Base-by-base conservation (phyloP, 2,888 invertebrate species). In the Odontomyia ornata region DNA sequence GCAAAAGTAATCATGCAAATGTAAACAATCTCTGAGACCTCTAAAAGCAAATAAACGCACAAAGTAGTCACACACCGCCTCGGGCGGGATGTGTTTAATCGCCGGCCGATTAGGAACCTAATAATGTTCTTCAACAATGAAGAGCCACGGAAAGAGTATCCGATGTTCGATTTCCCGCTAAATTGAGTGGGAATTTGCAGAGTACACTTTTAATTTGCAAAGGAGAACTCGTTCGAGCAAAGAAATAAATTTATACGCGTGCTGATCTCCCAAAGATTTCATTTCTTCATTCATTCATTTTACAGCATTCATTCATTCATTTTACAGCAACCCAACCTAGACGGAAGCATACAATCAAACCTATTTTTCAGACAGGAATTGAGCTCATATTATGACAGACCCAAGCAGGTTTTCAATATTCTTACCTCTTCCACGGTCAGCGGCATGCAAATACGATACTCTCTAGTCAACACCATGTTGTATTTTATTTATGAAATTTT, bases 401-500 rank as follows among this genome's bases (percentile, higher is more conserved):
- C 1, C 57, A 60, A 28, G 23, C 2, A 46, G 27, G n/a, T 11
- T 9, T 18, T 52, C 13, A 4, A 4, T 4, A 15, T 18, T 13
- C 7, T 76, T 89, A 96, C 96, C 93, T 97, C 97, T 85, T 96
- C 95, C 1, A 95, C 95, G 1, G 94, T 93, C 83, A 97, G 90
- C 13, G 97, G 96, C 96, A 97, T 96, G 84, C 95, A 95, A 85
- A 97, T 94, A 83, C 96, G 90, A 84, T 94, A 97, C 88, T 97
- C 97, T 85, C 94, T 96, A 4, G 92, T 92, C 80, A 95, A 88
- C 82, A 95, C 94, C 96, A 96, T 97, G 79, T 81, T 86, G 76
- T 23, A 77, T 67, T 21, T 67, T 67, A 36, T 43, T 71, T 71
- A 71, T 28, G 64, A 64, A 47, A 36, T 27, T 18, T 25, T 15